Conservation (phyloP, 2,888 invertebrate species). For the Aelia acuminata region DNA sequence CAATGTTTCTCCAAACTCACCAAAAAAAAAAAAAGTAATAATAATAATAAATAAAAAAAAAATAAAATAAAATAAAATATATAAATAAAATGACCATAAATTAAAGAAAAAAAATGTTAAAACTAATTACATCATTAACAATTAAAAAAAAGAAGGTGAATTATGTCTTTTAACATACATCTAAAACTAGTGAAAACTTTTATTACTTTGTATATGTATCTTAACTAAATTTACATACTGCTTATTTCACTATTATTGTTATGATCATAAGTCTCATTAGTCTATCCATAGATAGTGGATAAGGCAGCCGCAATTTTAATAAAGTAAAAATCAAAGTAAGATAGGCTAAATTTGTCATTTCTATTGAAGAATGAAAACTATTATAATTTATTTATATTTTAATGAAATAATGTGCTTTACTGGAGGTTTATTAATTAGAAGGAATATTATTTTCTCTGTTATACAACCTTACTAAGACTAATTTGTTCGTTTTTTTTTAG, state of each 20-base stretch:
- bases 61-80: background rate
- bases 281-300: constrained; percentile 53
- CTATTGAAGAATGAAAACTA: background rate
- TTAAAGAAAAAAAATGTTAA: constrained; percentile 22
- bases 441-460: background rate
- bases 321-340: background rate
- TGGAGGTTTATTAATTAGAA: background rate
- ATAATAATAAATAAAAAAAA: background rate
- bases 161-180: constrained; percentile 60
- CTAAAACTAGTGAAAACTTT: constrained; percentile 58
- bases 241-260: constrained; percentile 55
- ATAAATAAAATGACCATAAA: constrained; percentile 29
- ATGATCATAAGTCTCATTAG: constrained; percentile 38
- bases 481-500: background rate
- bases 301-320: constrained; percentile 18
- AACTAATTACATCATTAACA: constrained; percentile 53
- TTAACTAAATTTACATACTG: constrained; percentile 57
- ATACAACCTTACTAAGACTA: background rate
- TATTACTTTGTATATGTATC: constrained; percentile 50
- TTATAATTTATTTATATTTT: background rate
- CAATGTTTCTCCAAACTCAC: constrained; percentile 47
- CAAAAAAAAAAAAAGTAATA: background rate
- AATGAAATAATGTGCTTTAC: background rate
- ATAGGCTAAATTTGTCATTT: background rate
- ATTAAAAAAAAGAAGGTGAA: constrained; percentile 50